phyloP scores from a whole-genome alignment of 2,888 invertebrate genomes.

The Conus canariensis region DNA sequence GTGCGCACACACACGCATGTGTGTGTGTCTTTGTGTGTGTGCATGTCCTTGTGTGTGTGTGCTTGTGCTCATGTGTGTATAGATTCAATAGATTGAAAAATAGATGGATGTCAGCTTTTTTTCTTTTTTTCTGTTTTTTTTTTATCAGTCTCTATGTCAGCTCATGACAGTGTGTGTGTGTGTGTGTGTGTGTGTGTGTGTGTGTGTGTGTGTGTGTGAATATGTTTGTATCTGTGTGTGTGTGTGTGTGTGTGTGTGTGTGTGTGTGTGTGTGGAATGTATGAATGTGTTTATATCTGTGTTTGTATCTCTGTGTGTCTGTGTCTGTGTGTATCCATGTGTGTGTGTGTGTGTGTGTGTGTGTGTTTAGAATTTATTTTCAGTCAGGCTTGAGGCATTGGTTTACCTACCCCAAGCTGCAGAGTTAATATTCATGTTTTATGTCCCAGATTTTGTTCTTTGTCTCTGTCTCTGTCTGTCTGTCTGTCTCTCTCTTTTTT shows the following conservation, averaged over 20 bases:
- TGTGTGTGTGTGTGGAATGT: background rate
- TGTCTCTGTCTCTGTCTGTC: too few species aligned
- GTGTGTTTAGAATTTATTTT: too few species aligned
- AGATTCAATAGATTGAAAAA: background rate
- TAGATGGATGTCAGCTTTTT: background rate
- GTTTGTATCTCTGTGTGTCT: too few species aligned
- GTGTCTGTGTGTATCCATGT: too few species aligned
- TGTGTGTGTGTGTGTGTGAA: background rate
- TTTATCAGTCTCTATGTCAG: background rate
- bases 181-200: conserved; percentile 13
- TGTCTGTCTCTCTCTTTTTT: too few species aligned
- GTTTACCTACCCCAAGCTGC: too few species aligned
- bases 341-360: too few species aligned
- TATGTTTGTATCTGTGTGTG: background rate
- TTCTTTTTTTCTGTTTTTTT: background rate
- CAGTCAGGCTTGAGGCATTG: too few species aligned
- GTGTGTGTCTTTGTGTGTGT: background rate
- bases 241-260: conserved; percentile 10
- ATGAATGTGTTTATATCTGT: too few species aligned
- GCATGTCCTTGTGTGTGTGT: background rate
- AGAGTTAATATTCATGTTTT: too few species aligned
- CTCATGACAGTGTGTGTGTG: background rate
- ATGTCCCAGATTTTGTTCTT: too few species aligned
- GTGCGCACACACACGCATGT: background rate
- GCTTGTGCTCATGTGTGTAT: background rate